phyloP scores from a whole-genome alignment of 2,113 vertebrate genomes.

The Pterocles gutturalis region DNA sequence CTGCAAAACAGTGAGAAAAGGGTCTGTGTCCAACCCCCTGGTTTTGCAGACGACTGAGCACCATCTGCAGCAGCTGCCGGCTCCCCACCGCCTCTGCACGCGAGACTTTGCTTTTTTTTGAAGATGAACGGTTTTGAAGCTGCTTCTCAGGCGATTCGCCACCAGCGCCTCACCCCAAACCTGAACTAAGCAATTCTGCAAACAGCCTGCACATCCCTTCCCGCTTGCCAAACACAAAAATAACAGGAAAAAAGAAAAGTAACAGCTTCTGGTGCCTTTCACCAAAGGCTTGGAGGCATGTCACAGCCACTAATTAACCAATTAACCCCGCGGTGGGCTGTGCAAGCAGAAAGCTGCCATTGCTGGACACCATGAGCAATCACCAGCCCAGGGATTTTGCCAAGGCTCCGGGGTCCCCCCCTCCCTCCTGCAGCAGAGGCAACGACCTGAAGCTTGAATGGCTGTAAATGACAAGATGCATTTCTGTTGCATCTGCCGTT shows the following conservation, averaged over 20 bases:
- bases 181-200: background rate
- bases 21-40: background rate
- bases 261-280: background rate
- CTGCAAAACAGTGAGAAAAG: background rate
- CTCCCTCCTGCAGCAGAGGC: background rate
- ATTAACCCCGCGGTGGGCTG: background rate
- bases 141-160: background rate
- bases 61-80: background rate
- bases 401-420: background rate
- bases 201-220: background rate
- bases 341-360: background rate
- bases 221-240: background rate
- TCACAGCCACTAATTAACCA: background rate
- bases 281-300: background rate
- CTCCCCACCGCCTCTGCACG: background rate
- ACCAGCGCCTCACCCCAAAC: background rate
- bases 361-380: background rate
- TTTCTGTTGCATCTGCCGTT: background rate
- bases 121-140: background rate
- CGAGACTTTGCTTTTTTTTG: background rate
- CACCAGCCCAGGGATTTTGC: background rate
- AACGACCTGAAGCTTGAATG: background rate
- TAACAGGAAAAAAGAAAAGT: rapidly evolving
- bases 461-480: rapidly evolving
- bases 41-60: background rate